Conservation (phyloP, 2,113 vertebrate genomes). For the Tapirus terrestris region DNA sequence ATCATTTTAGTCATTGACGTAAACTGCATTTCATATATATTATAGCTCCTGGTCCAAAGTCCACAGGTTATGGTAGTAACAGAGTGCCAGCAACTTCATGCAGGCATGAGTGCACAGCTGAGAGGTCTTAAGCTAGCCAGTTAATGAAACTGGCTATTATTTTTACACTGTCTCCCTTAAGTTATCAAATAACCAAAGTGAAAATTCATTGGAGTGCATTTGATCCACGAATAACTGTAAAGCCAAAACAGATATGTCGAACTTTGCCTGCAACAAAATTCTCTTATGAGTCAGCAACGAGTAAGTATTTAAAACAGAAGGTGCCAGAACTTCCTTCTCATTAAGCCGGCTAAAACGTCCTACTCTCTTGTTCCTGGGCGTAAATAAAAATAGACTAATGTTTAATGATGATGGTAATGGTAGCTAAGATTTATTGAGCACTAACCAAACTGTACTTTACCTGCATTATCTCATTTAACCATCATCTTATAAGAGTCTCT, state of each 20-base stretch:
- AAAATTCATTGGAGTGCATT: neutral
- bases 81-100: neutral
- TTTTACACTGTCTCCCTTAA: neutral
- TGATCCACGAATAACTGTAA: neutral
- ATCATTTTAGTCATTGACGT: neutral
- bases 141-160: neutral
- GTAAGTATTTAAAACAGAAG: neutral
- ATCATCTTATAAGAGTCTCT: neutral
- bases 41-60: neutral
- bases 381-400: neutral
- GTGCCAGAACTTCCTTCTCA: neutral
- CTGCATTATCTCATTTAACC: neutral
- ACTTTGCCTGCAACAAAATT: neutral
- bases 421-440: neutral
- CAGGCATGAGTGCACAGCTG: neutral
- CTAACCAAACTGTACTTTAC: neutral
- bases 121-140: neutral
- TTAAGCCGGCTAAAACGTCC: neutral
- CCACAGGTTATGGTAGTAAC: conserved; percentile 16
- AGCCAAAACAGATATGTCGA: neutral
- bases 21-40: neutral
- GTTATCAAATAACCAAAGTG: conserved; percentile 30
- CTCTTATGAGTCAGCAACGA: neutral
- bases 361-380: neutral
- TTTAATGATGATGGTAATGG: neutral